Percentiles rank a stretch among this genome's conserved stretches.
phyloP scores from a whole-genome alignment of 2,797 vertebrate species.

The Pipistrellus kuhlii region DNA sequence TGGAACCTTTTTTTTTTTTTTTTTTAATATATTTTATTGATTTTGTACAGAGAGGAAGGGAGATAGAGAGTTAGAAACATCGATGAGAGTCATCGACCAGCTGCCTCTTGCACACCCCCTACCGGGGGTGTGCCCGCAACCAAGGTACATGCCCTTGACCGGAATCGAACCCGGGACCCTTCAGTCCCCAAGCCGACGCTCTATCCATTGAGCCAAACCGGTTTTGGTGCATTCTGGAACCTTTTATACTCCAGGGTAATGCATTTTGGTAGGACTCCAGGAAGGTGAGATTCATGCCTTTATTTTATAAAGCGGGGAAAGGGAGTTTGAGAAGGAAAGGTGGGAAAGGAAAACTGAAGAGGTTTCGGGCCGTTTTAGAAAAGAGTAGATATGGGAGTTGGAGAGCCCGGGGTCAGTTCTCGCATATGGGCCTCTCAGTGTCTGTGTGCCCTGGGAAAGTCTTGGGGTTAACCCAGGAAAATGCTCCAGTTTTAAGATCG shows the following conservation, averaged over 20 bases:
- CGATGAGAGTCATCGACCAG: too few species aligned
- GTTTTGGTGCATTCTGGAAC: not conserved
- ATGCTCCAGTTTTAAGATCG: not conserved
- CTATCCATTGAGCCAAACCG: too few species aligned
- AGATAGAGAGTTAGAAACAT: too few species aligned
- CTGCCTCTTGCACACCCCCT: too few species aligned
- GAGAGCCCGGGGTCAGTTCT: not conserved
- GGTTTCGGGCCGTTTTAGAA: not conserved
- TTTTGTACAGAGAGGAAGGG: too few species aligned
- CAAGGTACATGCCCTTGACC: too few species aligned
- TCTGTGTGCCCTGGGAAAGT: not conserved
- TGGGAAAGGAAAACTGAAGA: not conserved
- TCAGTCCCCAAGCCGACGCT: too few species aligned
- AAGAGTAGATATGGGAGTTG: not conserved
- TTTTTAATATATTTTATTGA: too few species aligned
- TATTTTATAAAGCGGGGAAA: constrained; percentile 12
- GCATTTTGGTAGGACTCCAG: not conserved
- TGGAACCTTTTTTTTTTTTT: not conserved
- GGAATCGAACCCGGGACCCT: too few species aligned
- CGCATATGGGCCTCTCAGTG: not conserved
- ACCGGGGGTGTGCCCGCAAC: too few species aligned
- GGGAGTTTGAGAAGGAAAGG: not conserved
- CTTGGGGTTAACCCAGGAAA: not conserved
- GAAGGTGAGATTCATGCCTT: constrained; percentile 7
- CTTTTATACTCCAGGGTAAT: not conserved